Evolutionary conservation across 2,888 invertebrate species (phyloP).

Genomic region (Agonopterix heracliana): DNA sequence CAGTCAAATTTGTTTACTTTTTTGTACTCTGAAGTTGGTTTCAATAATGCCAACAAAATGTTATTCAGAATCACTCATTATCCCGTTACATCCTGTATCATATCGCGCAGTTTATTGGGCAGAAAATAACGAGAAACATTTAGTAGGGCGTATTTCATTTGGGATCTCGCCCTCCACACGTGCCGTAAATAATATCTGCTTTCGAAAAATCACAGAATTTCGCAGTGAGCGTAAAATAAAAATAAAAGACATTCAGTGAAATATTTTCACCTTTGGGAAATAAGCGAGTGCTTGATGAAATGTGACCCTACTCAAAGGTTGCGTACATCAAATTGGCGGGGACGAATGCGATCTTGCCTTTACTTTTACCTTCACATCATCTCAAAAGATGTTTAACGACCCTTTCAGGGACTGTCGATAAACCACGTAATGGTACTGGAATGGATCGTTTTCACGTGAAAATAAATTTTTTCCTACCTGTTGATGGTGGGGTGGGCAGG

Average conservation of each 20-base stretch:
- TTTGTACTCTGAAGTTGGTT: too few relatives aligned
- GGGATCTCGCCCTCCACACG: not conserved
- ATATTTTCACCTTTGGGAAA: constrained; percentile 26
- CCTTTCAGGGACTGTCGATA: constrained; percentile 10
- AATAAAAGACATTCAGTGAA: constrained; percentile 20
- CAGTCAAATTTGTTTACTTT: too few relatives aligned
- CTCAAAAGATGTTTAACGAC: constrained; percentile 23
- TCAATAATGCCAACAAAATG: too few relatives aligned
- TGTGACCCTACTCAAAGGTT: constrained; percentile 33
- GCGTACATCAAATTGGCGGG: constrained; percentile 30
- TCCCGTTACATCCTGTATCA: not conserved
- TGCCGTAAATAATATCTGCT: not conserved
- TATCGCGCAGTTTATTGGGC: not conserved
- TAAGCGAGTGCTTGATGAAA: constrained; percentile 30
- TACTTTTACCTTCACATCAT: constrained; percentile 26
- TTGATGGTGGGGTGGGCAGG: too few relatives aligned
- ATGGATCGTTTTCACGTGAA: too few relatives aligned
- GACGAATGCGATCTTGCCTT: constrained; percentile 12
- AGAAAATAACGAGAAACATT: too few relatives aligned
- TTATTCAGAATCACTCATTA: too few relatives aligned
- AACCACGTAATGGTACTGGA: too few relatives aligned
- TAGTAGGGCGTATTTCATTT: not conserved
- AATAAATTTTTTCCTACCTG: too few relatives aligned
- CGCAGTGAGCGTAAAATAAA: constrained; percentile 7
- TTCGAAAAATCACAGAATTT: constrained; percentile 20